A percentile compares a stretch with the other conserved stretches of the same genome.
phyloP scores from a whole-genome alignment of 2,797 vertebrate species.

The Pipistrellus pipistrellus region DNA sequence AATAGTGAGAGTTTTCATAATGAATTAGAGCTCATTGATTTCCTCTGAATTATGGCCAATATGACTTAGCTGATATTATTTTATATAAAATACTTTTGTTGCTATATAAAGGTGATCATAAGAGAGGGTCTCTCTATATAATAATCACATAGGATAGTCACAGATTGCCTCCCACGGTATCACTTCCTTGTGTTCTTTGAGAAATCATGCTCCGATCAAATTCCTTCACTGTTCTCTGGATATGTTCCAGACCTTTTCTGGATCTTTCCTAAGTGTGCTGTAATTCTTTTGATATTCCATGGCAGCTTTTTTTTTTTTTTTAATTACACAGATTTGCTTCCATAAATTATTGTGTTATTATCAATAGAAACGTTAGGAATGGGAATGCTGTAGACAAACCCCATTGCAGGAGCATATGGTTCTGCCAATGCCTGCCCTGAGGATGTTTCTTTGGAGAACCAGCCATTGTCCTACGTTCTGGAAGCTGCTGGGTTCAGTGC shows the following conservation, averaged over 20 bases:
- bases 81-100: neutral
- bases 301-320: neutral
- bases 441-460: neutral
- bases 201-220: neutral
- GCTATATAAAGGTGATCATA: neutral
- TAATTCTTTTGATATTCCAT: neutral
- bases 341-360: neutral
- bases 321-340: neutral
- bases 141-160: neutral
- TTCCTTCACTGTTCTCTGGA: neutral
- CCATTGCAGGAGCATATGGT: neutral
- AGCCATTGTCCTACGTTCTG: neutral
- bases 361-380: neutral
- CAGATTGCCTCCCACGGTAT: rapidly evolving
- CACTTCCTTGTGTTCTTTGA: neutral
- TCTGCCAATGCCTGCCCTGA: neutral
- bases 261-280: neutral
- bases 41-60: slow-evolving; percentile 23
- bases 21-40: neutral
- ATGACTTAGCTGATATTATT: neutral
- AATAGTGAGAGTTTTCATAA: slow-evolving; percentile 29
- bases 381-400: neutral
- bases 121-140: neutral
- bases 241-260: neutral
- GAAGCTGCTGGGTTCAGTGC: neutral